phyloP scores from a whole-genome alignment of 2,888 invertebrate genomes.

The Tenthredo livida region DNA sequence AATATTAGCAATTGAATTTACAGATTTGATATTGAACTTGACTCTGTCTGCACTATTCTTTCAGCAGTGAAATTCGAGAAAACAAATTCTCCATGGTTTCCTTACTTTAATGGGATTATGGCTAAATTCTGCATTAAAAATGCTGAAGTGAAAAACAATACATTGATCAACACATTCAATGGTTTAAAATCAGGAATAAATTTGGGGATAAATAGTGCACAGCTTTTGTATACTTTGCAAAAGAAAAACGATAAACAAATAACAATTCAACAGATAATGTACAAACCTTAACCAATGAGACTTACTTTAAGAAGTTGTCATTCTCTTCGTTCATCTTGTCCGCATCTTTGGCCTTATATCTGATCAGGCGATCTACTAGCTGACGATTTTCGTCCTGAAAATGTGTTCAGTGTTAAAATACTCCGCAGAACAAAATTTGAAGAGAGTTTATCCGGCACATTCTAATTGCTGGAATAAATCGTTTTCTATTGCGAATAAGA shows the following conservation, averaged over 20 bases:
- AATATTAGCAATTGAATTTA: not conserved
- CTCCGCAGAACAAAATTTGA: not conserved
- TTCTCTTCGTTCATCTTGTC: conserved; percentile 98
- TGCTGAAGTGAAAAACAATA: not conserved
- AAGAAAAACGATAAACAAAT: not conserved
- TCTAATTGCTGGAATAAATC: not conserved
- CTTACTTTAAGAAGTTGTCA: conserved; percentile 94
- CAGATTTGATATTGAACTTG: conserved; percentile 37
- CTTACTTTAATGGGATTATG: not conserved
- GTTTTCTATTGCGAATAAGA: not conserved
- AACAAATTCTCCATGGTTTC: not conserved
- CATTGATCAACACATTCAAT: not conserved
- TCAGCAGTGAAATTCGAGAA: not conserved
- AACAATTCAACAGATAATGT: conserved; percentile 4
- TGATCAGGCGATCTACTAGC: conserved; percentile 92
- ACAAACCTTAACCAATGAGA: conserved; percentile 59
- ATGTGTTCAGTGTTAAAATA: conserved; percentile 55
- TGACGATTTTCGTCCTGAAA: conserved; percentile 93
- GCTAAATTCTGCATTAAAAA: not conserved
- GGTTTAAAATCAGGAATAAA: not conserved
- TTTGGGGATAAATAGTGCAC: not conserved
- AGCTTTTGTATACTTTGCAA: not conserved
- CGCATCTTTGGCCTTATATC: conserved; percentile 96
- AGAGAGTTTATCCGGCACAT: not conserved
- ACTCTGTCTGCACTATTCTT: not conserved